These are phyloP conservation scores for Ceratosolen fusciceps DNA, from an alignment of 1,140 invertebrate genomes.

Conservation along the genomic window DNA sequence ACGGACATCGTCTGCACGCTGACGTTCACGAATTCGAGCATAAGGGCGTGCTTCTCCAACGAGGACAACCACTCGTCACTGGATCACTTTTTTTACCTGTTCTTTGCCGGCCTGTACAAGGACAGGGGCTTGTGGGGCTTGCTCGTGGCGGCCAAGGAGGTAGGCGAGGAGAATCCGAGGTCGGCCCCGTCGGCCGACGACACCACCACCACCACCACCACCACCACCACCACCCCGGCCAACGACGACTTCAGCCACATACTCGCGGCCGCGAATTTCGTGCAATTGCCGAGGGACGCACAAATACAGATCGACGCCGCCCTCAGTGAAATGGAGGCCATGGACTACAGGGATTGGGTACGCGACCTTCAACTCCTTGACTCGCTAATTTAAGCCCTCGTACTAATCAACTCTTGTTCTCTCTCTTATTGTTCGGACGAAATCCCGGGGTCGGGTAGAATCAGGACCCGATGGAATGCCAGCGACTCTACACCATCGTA, in stretches of 20 bases:
- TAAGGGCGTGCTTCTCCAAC: constrained; percentile 71
- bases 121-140: too few relatives aligned
- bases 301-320: constrained; percentile 84
- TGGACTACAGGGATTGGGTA: constrained; percentile 87
- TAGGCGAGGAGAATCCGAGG: constrained; percentile 17
- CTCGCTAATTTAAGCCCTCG: too few relatives aligned
- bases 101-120: constrained; percentile 70
- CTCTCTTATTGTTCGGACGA: too few relatives aligned
- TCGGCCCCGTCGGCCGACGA: too few relatives aligned
- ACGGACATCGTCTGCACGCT: constrained; percentile 70
- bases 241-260: constrained; percentile 62
- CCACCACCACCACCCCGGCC: constrained; percentile 47
- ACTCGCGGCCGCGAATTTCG: constrained; percentile 71
- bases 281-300: constrained; percentile 81
- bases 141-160: constrained; percentile 46
- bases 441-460: too few relatives aligned
- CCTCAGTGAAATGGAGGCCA: constrained; percentile 84
- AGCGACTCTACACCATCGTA: constrained; percentile 82
- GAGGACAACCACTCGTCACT: constrained; percentile 65
- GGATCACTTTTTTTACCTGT: constrained; percentile 74
- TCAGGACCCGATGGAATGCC: constrained; percentile 83
- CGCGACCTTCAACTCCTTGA: too few relatives aligned
- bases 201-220: constrained; percentile 39
- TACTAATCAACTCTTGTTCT: too few relatives aligned
- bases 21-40: constrained; percentile 71